Evolutionary conservation across 1,140 invertebrate species (phyloP), one percentile per base, ranked within the genome.

Genomic region (Euschistus heros): DNA sequence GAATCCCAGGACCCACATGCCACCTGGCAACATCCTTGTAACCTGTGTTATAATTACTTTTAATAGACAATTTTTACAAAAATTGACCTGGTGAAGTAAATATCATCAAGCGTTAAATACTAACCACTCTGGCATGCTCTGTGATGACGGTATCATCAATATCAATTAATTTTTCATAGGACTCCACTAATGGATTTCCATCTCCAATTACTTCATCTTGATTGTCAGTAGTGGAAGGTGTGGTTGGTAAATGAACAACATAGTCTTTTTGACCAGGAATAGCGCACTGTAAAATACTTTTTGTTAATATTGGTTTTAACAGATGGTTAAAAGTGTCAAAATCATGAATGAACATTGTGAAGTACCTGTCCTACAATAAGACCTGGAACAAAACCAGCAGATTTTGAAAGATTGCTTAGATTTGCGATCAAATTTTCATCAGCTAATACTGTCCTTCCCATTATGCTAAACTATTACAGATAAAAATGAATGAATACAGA

Each of bases 1-100:
- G 26, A 57, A 57, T 4, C 54, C 54, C 14, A 57, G 24, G 8
- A 57, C 24, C 54, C 54, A 57, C 54, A 57, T 57, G 0, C 54
- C 54, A 57, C 54, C 54, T 24, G 54, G 24, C 6, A 57, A 24
- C 54, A 57, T 57, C 15, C 54, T 20, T 8, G 24, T 22, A 27
- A 57, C 54, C 54, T 57, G 24, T 57, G 24, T 5, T 18, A n/a
- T 4, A 6, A 50, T 20, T 1, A 14, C n/a, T 50, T 18, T 4
- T 18, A 20, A 6, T n/a, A 14, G 20, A 50, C 20, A 50, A 50
- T 50, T 13, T 7, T 5, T 20, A 50, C 20, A 50, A n/a, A 50
- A 50, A 20, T 50, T 50, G 47, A 20, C 5, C n/a, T 50, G 10
- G 10, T 18, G 14, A 22, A 50, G 47, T 50, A 50, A 50, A n/a